Evolutionary conservation across 2,797 vertebrate genomes (phyloP).

Genomic region (Gymnocypris eckloni): DNA sequence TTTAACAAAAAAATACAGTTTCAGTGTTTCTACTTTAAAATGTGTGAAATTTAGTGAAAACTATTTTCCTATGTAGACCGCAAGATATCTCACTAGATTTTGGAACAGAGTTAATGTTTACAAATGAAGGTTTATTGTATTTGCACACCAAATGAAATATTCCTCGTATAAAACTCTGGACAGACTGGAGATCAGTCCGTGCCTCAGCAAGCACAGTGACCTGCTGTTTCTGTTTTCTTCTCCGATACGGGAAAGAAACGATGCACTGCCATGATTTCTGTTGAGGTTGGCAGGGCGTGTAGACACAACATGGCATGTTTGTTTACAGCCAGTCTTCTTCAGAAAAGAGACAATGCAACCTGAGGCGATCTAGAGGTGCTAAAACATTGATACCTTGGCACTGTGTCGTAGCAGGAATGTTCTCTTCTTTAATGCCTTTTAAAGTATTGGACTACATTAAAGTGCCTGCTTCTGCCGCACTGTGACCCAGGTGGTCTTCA

Average conservation of each 20-base stretch:
- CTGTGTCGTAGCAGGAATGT: not conserved
- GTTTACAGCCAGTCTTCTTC: constrained; percentile 51
- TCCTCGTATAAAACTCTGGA: not conserved
- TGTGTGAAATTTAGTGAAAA: not conserved
- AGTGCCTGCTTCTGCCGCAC: constrained; percentile 60
- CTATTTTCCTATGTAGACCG: not conserved
- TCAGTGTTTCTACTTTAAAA: too few species aligned
- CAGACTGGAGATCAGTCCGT: not conserved
- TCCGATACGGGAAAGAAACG: constrained; percentile 34
- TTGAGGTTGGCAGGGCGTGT: constrained; percentile 49
- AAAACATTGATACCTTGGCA: constrained; percentile 3
- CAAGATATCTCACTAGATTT: not conserved
- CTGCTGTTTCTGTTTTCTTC: constrained; percentile 12
- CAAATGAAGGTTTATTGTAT: not conserved
- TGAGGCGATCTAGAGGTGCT: constrained; percentile 17
- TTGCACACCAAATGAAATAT: not conserved
- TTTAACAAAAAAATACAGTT: not conserved
- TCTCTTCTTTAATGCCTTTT: constrained; percentile 5
- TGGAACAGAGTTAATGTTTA: not conserved
- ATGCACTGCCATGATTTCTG: constrained; percentile 32
- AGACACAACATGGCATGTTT: constrained; percentile 59
- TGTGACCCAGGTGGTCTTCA: constrained; percentile 70
- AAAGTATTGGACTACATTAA: constrained; percentile 20
- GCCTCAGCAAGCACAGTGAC: not conserved
- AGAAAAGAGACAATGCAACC: constrained; percentile 49